phyloP scores from a whole-genome alignment of 2,888 invertebrate species.

The Dryocosmus kuriphilus region DNA sequence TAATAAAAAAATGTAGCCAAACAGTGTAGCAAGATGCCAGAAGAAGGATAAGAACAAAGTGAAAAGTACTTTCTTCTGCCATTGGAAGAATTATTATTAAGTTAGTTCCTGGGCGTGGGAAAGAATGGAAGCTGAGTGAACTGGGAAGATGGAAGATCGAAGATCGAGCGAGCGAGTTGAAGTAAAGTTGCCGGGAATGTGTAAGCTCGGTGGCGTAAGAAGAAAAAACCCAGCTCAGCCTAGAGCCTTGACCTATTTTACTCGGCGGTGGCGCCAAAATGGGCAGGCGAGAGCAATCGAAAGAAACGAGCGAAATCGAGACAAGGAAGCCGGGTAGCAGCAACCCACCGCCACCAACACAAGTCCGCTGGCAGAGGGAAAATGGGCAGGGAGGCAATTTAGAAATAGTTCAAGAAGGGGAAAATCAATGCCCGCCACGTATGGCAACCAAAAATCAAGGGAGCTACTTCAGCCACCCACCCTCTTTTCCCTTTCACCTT shows the following conservation, averaged over 20 bases:
- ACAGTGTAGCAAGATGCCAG: neutral
- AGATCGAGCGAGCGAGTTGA: neutral
- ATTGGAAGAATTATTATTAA: neutral
- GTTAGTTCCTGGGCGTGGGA: neutral
- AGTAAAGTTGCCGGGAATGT: neutral
- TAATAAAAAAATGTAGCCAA: neutral
- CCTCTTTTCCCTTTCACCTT: slow-evolving; percentile 48
- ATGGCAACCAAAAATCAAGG: slow-evolving; percentile 66
- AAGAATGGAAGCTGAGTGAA: neutral
- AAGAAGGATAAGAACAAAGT: neutral
- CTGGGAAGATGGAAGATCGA: neutral
- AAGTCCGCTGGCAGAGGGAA: slow-evolving; percentile 27
- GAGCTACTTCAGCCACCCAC: slow-evolving; percentile 55
- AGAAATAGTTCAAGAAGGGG: slow-evolving; percentile 54
- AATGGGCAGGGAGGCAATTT: slow-evolving; percentile 24
- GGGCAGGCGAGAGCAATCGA: slow-evolving; percentile 59
- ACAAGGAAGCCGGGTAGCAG: slow-evolving; percentile 49
- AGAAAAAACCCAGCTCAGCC: slow-evolving; percentile 37
- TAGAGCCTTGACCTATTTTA: slow-evolving; percentile 75
- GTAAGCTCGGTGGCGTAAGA: neutral
- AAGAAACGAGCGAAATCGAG: slow-evolving; percentile 57
- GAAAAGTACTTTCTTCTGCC: neutral
- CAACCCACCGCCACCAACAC: slow-evolving; percentile 24
- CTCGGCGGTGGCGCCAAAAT: slow-evolving; percentile 70
- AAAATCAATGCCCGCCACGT: slow-evolving; percentile 72